These are phyloP conservation scores for Artibeus jamaicensis DNA, from an alignment of 2,797 vertebrate species.

Conservation along the genomic window DNA sequence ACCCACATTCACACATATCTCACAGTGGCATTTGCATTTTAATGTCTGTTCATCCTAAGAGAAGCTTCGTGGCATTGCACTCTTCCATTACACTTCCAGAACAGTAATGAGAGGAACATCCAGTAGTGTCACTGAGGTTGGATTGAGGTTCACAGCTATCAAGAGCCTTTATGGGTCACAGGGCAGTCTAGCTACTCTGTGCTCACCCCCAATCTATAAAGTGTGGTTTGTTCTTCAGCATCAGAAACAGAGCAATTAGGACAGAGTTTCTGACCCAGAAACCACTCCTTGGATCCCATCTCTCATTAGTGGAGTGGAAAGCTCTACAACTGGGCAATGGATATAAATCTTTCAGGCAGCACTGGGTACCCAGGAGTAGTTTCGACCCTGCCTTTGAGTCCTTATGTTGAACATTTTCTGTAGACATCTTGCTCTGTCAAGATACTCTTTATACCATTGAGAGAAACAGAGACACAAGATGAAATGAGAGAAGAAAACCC, in stretches of 20 bases:
- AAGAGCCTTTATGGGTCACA: neutral
- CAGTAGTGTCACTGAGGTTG: neutral
- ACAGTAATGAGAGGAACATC: neutral
- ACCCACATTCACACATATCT: neutral
- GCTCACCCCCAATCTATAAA: neutral
- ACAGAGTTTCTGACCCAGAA: neutral
- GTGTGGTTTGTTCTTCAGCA: conserved; percentile 11
- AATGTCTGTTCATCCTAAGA: neutral
- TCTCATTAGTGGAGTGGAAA: conserved; percentile 27
- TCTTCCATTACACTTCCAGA: neutral
- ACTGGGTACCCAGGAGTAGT: neutral
- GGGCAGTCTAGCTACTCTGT: neutral
- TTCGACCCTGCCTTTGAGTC: neutral
- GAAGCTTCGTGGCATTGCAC: neutral
- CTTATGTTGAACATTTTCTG: neutral
- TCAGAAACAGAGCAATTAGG: neutral
- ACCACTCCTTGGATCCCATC: neutral
- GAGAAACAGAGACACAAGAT: neutral
- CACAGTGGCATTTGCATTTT: neutral
- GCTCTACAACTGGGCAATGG: neutral
- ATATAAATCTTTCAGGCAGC: neutral
- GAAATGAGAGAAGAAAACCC: neutral
- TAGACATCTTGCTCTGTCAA: neutral
- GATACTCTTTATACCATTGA: neutral
- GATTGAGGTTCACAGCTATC: neutral